These are phyloP conservation scores for Pachyramphus minor DNA, from an alignment of 2,113 vertebrate species.

Conservation along the genomic window DNA sequence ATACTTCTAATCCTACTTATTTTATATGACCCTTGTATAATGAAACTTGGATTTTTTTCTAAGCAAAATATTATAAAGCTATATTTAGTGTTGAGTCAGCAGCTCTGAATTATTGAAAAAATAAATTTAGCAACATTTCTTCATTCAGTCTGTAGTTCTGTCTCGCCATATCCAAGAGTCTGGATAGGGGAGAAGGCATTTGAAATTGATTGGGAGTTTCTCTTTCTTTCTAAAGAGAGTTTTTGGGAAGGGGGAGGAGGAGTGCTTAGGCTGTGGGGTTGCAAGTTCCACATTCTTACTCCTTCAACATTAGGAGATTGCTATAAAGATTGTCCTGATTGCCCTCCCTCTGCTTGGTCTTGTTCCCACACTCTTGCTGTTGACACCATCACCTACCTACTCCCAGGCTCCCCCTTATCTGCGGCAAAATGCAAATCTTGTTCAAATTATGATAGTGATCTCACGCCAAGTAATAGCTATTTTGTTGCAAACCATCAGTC, in stretches of 20 bases:
- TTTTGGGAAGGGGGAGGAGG: neutral
- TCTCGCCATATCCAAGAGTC: neutral
- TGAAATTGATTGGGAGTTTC: neutral
- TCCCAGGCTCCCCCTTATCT: constrained; percentile 27
- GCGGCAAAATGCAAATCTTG: constrained; percentile 48
- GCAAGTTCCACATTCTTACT: neutral
- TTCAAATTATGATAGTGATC: constrained; percentile 31
- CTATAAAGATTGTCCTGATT: neutral
- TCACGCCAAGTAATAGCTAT: constrained; percentile 26
- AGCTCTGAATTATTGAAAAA: neutral
- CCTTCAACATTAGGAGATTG: neutral
- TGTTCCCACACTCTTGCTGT: neutral
- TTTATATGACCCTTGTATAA: neutral
- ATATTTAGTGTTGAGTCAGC: neutral
- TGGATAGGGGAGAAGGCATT: neutral
- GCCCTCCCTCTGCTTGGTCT: neutral
- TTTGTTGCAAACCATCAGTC: constrained; percentile 44
- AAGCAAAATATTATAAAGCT: neutral
- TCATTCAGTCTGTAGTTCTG: neutral
- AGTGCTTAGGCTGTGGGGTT: neutral
- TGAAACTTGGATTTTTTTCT: neutral
- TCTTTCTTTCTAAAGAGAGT: neutral
- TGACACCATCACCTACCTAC: constrained; percentile 1
- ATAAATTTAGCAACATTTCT: neutral
- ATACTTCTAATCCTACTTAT: neutral